A percentile compares a stretch with the other conserved stretches of the same genome.
Conservation (phyloP, 2,797 vertebrate genomes). For the Amniataba percoides region DNA sequence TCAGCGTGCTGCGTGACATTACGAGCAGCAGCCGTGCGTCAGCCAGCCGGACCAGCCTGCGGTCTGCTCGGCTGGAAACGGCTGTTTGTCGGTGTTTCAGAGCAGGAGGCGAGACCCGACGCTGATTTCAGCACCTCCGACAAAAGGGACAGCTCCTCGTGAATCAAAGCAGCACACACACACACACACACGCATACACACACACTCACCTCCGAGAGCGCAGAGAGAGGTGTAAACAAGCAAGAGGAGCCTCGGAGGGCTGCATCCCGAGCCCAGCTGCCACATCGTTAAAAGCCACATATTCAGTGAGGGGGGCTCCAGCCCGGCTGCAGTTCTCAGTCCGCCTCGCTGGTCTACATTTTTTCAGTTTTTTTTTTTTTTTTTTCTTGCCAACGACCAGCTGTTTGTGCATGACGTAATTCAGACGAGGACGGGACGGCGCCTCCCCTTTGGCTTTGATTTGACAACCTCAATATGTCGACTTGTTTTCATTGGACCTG, state of each 20-base stretch:
- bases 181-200: conserved; percentile 31
- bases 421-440: conserved; percentile 76
- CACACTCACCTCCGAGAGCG: conserved; percentile 87
- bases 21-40: conserved; percentile 54
- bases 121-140: conserved; percentile 79
- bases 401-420: conserved; percentile 90
- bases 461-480: conserved; percentile 78
- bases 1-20: conserved; percentile 52
- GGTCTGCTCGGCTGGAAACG: not conserved
- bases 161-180: conserved; percentile 58
- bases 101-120: conserved; percentile 22
- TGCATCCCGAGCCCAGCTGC: conserved; percentile 80
- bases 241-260: conserved; percentile 83
- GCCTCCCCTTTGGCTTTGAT: conserved; percentile 82
- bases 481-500: conserved; percentile 74
- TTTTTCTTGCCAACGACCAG: conserved; percentile 84
- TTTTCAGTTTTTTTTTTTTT: conserved; percentile 71
- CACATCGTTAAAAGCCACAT: conserved; percentile 80
- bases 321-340: conserved; percentile 83
- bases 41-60: conserved; percentile 21
- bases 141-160: conserved; percentile 81
- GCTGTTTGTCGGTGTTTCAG: not conserved
- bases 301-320: conserved; percentile 74
- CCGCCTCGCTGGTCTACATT: conserved; percentile 87
- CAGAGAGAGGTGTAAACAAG: conserved; percentile 83